Evolutionary conservation across 2,797 vertebrate genomes (phyloP).

Genomic region (Acridotheres tristis): DNA sequence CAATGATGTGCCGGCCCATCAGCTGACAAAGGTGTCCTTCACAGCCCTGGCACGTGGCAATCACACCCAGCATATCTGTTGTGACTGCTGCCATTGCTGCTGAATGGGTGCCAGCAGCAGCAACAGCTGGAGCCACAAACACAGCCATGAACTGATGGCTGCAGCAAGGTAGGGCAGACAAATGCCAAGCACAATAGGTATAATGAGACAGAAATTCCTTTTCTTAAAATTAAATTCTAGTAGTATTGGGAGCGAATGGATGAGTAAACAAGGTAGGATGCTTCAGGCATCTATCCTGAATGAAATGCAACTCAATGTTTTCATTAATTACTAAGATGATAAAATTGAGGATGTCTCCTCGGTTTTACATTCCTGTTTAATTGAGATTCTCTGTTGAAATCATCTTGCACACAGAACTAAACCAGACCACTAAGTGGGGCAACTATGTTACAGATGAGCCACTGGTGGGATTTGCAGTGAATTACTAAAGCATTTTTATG

Average conservation of each 20-base stretch:
- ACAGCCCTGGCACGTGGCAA: rapidly evolving
- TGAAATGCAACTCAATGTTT: not conserved
- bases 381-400: not conserved
- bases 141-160: not conserved
- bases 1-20: too few relatives aligned
- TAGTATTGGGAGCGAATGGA: not conserved
- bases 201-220: not conserved
- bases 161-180: not conserved
- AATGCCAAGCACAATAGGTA: not conserved
- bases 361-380: not conserved
- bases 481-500: not conserved
- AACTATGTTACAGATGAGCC: not conserved
- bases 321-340: not conserved
- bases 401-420: not conserved
- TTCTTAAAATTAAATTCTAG: not conserved
- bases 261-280: not conserved
- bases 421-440: not conserved
- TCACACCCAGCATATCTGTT: not conserved
- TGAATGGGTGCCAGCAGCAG: not conserved
- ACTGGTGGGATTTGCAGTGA: not conserved
- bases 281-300: not conserved
- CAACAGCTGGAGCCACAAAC: not conserved
- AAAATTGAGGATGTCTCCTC: not conserved
- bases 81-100: too few relatives aligned
- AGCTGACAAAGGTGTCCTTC: not conserved